A percentile compares a stretch with the other conserved stretches of the same genome.
These are phyloP conservation scores for Turnix velox DNA, from an alignment of 2,113 vertebrate species.

Conservation along the genomic window DNA sequence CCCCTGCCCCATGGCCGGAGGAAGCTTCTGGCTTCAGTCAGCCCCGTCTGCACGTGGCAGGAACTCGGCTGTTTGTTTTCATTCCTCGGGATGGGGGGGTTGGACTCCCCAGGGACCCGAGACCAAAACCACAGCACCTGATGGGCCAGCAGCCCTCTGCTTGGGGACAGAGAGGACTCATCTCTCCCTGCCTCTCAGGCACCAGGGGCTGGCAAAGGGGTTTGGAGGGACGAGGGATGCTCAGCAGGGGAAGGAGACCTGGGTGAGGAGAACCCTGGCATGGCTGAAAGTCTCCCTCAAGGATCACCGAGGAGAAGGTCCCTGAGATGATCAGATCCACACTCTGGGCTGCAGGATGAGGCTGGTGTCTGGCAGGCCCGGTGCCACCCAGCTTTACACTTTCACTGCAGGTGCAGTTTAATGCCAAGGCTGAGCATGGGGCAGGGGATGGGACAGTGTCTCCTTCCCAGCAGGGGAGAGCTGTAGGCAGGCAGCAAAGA, in stretches of 20 bases:
- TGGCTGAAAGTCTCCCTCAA: rapidly evolving
- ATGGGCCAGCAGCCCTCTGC: rapidly evolving
- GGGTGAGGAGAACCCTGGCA: rapidly evolving
- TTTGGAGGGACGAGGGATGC: not conserved
- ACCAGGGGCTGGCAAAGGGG: not conserved
- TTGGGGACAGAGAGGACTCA: not conserved
- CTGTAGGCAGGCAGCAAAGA: rapidly evolving
- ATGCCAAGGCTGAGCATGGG: rapidly evolving
- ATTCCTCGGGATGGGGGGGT: not conserved
- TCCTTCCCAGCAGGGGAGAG: not conserved
- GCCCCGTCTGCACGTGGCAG: slow-evolving; percentile 59
- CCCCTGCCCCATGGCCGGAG: not conserved
- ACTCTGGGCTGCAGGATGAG: not conserved
- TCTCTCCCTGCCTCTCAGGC: rapidly evolving
- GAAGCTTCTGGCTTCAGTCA: slow-evolving; percentile 73
- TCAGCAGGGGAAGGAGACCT: not conserved
- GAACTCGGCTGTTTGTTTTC: slow-evolving; percentile 64
- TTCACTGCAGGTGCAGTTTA: not conserved
- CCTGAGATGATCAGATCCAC: not conserved
- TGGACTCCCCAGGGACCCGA: not conserved
- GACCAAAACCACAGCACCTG: not conserved
- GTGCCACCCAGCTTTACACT: rapidly evolving
- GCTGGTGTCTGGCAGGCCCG: rapidly evolving
- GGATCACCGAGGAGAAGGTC: not conserved
- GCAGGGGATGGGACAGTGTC: not conserved